A percentile compares a stretch with the other conserved stretches of the same genome.
Conservation (phyloP, 2,113 vertebrate genomes). For the Phrynosoma platyrhinos region DNA sequence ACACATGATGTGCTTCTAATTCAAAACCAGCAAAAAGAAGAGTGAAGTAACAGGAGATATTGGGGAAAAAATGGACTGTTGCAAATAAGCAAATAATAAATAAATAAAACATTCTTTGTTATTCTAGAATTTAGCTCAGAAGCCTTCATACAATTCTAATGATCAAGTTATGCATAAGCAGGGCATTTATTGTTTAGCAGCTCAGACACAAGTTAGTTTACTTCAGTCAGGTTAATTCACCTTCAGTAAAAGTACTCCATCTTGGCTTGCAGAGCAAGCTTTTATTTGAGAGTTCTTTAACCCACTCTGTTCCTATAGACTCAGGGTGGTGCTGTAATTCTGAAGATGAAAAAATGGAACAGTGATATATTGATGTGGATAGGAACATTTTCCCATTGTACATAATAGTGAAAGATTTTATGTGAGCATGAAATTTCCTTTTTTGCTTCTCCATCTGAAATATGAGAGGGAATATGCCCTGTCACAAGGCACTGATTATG, state of each 20-base stretch:
- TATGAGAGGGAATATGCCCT: not conserved
- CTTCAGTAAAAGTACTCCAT: conserved; percentile 1
- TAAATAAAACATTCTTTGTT: conserved; percentile 2
- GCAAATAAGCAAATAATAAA: not conserved
- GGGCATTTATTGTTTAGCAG: not conserved
- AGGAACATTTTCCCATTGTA: not conserved
- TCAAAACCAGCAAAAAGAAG: not conserved
- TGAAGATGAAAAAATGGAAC: conserved; percentile 22
- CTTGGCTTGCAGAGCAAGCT: not conserved
- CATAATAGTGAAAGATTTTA: not conserved
- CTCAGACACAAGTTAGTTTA: not conserved
- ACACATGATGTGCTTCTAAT: not conserved
- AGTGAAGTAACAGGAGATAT: not conserved
- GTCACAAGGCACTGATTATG: not conserved
- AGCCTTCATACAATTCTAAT: not conserved
- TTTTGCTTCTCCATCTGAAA: not conserved
- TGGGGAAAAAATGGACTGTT: not conserved
- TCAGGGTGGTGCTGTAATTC: conserved; percentile 34
- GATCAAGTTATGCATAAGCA: not conserved
- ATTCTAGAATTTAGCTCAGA: not conserved
- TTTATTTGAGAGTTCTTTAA: not conserved
- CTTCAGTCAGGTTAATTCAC: conserved; percentile 7
- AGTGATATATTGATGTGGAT: not conserved
- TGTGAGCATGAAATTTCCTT: not conserved
- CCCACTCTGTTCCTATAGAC: conserved; percentile 4